Evolutionary conservation across 2,797 vertebrate genomes (phyloP).

Genomic region (Coendou prehensilis): DNA sequence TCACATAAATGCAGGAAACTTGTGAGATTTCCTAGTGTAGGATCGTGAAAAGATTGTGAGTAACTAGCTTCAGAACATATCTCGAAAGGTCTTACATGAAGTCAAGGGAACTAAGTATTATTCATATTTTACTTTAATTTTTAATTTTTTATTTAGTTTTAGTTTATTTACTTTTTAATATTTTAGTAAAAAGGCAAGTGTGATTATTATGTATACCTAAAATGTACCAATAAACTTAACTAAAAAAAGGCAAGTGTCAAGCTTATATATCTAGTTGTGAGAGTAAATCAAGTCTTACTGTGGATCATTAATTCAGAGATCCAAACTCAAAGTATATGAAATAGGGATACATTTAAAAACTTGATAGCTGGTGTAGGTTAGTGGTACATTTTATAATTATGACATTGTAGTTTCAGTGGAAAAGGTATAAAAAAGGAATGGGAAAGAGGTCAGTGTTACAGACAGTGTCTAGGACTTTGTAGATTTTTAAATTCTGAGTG

Average conservation of each 20-base stretch:
- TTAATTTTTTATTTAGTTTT: background rate
- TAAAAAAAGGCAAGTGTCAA: background rate
- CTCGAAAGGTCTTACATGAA: background rate
- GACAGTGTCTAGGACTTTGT: background rate
- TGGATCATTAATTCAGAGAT: background rate
- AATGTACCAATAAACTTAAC: background rate
- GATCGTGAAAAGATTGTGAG: background rate
- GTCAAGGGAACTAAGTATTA: background rate
- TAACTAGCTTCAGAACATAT: conserved; percentile 5
- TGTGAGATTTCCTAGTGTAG: background rate
- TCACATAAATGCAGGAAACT: background rate
- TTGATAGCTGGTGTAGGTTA: background rate
- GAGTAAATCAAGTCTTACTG: background rate
- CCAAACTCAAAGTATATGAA: background rate
- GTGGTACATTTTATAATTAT: background rate
- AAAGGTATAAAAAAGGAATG: background rate
- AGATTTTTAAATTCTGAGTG: conserved; percentile 41
- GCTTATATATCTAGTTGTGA: background rate
- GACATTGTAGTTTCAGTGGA: background rate
- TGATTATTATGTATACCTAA: background rate
- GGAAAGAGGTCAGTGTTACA: background rate
- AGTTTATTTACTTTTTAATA: background rate
- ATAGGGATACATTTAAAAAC: background rate
- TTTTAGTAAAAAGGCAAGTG: background rate
- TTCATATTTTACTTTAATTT: background rate